A percentile compares a stretch with the other conserved stretches of the same genome.
Conservation (phyloP, 1,140 invertebrate genomes). For the Drosophila guanche region DNA sequence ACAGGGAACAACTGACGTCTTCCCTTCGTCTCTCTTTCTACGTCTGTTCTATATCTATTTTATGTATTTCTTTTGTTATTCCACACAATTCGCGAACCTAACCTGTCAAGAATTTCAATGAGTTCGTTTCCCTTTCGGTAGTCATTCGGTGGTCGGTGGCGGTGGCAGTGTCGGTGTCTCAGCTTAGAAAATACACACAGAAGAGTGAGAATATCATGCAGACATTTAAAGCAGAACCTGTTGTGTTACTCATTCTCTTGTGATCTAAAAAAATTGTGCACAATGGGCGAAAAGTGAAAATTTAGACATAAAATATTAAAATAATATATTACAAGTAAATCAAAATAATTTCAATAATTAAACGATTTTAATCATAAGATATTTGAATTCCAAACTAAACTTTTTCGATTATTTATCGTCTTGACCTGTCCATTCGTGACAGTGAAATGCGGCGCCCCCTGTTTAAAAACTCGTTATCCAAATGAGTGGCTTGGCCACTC, state of each 20-base stretch:
- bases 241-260: constrained; percentile 59
- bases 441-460: constrained; percentile 44
- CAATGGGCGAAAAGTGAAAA: not conserved
- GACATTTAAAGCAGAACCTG: constrained; percentile 45
- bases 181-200: constrained; percentile 36
- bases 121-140: constrained; percentile 81
- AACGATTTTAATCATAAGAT: too few species aligned
- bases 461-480: constrained; percentile 63
- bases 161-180: constrained; percentile 10
- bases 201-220: constrained; percentile 15
- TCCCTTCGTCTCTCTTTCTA: constrained; percentile 2
- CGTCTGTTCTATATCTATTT: constrained; percentile 19
- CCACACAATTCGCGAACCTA: constrained; percentile 65
- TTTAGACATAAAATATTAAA: not conserved
- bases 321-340: not conserved
- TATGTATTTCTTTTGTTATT: constrained; percentile 64
- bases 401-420: not conserved
- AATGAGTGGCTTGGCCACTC: constrained; percentile 30
- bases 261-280: constrained; percentile 15
- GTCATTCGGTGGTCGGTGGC: constrained; percentile 39
- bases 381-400: not conserved
- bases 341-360: not conserved
- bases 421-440: not conserved
- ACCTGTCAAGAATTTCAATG: constrained; percentile 77
- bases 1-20: constrained; percentile 18